Evolutionary conservation across 2,113 vertebrate genomes (phyloP).

Genomic region (Oreochromis tanganicae): DNA sequence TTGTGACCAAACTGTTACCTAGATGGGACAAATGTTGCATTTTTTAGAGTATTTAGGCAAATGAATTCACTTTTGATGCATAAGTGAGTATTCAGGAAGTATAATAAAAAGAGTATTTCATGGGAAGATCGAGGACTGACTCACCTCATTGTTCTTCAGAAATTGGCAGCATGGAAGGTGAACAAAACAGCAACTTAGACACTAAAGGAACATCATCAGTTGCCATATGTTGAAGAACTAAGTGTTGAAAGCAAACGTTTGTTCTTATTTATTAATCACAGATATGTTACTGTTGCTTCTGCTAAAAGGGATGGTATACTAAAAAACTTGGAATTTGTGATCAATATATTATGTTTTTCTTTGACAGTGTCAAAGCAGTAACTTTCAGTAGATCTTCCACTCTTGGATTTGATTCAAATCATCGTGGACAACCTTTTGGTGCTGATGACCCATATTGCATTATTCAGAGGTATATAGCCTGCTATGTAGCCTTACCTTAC

Average conservation of each 20-base stretch:
- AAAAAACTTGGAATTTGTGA: not conserved
- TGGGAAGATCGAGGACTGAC: not conserved
- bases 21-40: not conserved
- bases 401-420: not conserved
- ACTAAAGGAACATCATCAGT: not conserved
- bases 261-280: not conserved
- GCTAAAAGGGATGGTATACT: not conserved
- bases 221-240: not conserved
- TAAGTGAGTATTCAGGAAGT: not conserved
- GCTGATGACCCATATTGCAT: not conserved
- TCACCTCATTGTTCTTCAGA: constrained; percentile 69
- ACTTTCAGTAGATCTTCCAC: not conserved
- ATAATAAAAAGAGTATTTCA: not conserved
- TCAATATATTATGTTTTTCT: not conserved
- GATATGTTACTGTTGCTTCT: not conserved
- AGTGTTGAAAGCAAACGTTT: not conserved
- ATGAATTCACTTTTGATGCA: not conserved
- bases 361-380: not conserved
- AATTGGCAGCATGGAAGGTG: constrained; percentile 1
- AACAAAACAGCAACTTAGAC: not conserved
- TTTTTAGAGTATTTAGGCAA: not conserved
- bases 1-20: not conserved
- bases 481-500: not conserved
- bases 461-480: not conserved
- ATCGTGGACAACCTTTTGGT: not conserved